Evolutionary conservation across 2,888 invertebrate species (phyloP).

Genomic region (Laothoe populi): DNA sequence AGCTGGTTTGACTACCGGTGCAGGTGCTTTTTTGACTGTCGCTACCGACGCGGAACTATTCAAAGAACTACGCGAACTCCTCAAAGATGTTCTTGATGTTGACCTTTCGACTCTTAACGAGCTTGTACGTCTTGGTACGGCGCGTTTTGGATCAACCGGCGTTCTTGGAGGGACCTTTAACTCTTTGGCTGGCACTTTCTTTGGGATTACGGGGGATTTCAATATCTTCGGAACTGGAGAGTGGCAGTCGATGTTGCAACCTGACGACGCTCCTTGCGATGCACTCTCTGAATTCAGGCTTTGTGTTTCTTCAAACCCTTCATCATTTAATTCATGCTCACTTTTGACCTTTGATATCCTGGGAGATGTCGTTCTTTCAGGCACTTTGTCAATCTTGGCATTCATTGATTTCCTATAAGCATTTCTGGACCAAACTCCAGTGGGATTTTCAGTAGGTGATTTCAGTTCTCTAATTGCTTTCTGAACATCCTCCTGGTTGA

Average conservation of each 20-base stretch:
- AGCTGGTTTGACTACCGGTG: constrained; percentile 67
- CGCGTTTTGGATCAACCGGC: constrained; percentile 63
- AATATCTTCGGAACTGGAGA: constrained; percentile 76
- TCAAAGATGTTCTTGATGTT: constrained; percentile 90
- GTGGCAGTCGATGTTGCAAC: constrained; percentile 88
- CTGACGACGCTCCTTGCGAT: constrained; percentile 93
- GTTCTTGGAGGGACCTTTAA: constrained; percentile 68
- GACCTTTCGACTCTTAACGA: constrained; percentile 89
- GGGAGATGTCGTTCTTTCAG: constrained; percentile 71
- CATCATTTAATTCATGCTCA: constrained; percentile 92
- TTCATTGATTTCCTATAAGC: constrained; percentile 69
- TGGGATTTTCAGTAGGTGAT: constrained; percentile 85
- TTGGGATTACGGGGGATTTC: constrained; percentile 72
- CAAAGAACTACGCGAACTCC: constrained; percentile 93
- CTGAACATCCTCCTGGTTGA: constrained; percentile 89
- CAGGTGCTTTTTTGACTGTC: constrained; percentile 90
- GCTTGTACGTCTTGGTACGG: constrained; percentile 64
- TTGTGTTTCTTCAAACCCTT: constrained; percentile 96
- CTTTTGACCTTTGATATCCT: constrained; percentile 82
- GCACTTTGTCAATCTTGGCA: constrained; percentile 57
- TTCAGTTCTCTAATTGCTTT: constrained; percentile 88
- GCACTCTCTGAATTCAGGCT: constrained; percentile 94
- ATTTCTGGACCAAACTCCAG: constrained; percentile 85
- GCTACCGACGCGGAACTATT: constrained; percentile 92
- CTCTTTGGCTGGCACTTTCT: constrained; percentile 82